A percentile compares a stretch with the other conserved stretches of the same genome.
Conservation (phyloP, 2,797 vertebrate species). For the Crenichthys baileyi region DNA sequence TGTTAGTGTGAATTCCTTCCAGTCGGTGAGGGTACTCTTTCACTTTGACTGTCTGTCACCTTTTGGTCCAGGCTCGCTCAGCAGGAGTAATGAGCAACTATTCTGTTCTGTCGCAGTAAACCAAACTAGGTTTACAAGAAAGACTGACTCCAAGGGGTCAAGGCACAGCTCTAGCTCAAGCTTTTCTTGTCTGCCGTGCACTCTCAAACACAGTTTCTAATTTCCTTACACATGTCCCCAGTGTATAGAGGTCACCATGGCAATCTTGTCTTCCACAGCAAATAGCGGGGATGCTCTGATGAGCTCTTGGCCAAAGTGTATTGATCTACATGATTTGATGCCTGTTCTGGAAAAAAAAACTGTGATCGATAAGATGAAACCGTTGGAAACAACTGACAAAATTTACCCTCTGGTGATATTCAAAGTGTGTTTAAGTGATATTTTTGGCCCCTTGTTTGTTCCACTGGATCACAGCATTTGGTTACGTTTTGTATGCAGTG, state of each 20-base stretch:
- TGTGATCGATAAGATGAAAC: slow-evolving; percentile 55
- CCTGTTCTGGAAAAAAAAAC: slow-evolving; percentile 62
- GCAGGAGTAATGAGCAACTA: slow-evolving; percentile 66
- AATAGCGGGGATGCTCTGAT: slow-evolving; percentile 54
- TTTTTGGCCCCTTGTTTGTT: slow-evolving; percentile 52
- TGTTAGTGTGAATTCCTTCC: slow-evolving; percentile 29
- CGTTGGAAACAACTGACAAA: slow-evolving; percentile 52
- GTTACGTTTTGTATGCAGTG: slow-evolving; percentile 30
- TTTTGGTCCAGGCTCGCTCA: slow-evolving; percentile 51
- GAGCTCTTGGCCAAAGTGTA: slow-evolving; percentile 62
- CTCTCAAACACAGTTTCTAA: slow-evolving; percentile 50
- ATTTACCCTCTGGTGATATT: slow-evolving; percentile 50
- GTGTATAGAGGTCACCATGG: slow-evolving; percentile 67
- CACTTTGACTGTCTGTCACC: slow-evolving; percentile 58
- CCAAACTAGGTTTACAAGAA: slow-evolving; percentile 63
- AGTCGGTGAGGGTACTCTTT: slow-evolving; percentile 51
- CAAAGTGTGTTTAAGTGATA: slow-evolving; percentile 44
- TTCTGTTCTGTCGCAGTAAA: slow-evolving; percentile 49
- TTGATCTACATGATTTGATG: slow-evolving; percentile 71
- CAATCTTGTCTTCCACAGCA: slow-evolving; percentile 57
- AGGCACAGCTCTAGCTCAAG: slow-evolving; percentile 46
- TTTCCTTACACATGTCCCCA: slow-evolving; percentile 52
- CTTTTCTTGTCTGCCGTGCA: slow-evolving; percentile 31
- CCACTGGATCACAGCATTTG: slow-evolving; percentile 40
- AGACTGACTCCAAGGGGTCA: slow-evolving; percentile 59